phyloP scores from a whole-genome alignment of 2,797 vertebrate genomes.

The Glossophaga mutica region DNA sequence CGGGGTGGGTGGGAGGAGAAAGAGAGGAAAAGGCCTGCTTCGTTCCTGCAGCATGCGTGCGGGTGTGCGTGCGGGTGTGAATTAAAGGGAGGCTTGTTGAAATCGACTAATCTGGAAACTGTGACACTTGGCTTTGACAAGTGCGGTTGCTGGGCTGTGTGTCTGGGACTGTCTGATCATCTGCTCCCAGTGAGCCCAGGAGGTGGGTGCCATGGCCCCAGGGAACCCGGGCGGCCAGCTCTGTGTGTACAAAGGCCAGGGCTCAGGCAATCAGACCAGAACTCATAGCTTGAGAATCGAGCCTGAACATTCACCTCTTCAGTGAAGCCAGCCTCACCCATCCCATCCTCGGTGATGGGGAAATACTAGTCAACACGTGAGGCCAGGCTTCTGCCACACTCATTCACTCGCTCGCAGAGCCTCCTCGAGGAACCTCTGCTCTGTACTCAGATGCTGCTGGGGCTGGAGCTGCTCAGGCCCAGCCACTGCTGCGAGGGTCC shows the following conservation, averaged over 20 bases:
- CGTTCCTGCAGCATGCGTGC: background rate
- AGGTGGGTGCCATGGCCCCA: background rate
- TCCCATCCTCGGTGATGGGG: background rate
- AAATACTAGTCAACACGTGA: background rate
- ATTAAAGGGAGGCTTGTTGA: background rate
- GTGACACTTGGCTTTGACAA: background rate
- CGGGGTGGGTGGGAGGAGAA: background rate
- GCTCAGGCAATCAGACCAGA: background rate
- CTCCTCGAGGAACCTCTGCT: background rate
- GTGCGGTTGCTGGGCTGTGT: background rate
- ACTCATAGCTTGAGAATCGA: background rate
- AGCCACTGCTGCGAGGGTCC: background rate
- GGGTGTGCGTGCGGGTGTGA: background rate
- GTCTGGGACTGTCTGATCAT: background rate
- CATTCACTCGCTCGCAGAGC: background rate
- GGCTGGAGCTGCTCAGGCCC: background rate
- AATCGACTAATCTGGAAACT: background rate
- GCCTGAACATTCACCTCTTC: background rate
- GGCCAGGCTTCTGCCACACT: background rate
- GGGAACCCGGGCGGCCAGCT: background rate
- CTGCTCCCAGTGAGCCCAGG: background rate
- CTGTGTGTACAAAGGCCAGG: background rate
- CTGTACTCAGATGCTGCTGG: accelerated
- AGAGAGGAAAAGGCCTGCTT: background rate
- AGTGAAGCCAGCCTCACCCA: background rate